These are phyloP conservation scores for Drosophila tani DNA, from an alignment of 1,140 invertebrate genomes.

Conservation along the genomic window DNA sequence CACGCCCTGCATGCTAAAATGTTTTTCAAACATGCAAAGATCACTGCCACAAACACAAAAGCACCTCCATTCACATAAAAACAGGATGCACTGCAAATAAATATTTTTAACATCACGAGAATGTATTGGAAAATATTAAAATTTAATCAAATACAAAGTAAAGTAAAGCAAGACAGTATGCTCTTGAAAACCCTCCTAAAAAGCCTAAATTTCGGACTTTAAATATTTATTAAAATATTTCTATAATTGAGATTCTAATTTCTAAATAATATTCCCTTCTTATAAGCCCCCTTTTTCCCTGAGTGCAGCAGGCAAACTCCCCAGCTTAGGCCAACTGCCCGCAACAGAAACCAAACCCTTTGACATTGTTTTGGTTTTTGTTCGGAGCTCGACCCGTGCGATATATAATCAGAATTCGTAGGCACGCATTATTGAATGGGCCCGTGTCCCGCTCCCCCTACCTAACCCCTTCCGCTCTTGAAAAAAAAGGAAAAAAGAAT, in stretches of 20 bases:
- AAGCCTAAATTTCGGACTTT: background rate
- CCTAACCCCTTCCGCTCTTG: background rate
- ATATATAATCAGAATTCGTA: conserved; percentile 80
- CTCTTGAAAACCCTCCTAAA: background rate
- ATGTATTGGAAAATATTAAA: background rate
- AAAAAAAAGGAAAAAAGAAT: conserved; percentile 21
- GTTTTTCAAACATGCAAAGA: conserved; percentile 80
- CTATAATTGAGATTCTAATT: rapidly evolving
- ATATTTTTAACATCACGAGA: background rate
- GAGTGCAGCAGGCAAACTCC: conserved; percentile 17
- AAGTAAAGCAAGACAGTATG: background rate
- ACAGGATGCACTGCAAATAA: background rate
- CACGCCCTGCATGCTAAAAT: conserved; percentile 77
- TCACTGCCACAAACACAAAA: conserved; percentile 62
- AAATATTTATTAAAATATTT: background rate
- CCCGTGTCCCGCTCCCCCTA: conserved; percentile 17
- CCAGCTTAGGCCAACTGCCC: conserved; percentile 22
- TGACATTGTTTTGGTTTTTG: conserved; percentile 68
- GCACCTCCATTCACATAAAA: conserved; percentile 24
- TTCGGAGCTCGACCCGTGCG: conserved; percentile 53
- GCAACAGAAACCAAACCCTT: conserved; percentile 67
- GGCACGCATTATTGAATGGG: conserved; percentile 79
- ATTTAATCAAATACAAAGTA: background rate
- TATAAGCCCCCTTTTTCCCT: background rate
- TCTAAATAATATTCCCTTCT: background rate